phyloP scores from a whole-genome alignment of 2,888 invertebrate species.

The Aethes cnicana region DNA sequence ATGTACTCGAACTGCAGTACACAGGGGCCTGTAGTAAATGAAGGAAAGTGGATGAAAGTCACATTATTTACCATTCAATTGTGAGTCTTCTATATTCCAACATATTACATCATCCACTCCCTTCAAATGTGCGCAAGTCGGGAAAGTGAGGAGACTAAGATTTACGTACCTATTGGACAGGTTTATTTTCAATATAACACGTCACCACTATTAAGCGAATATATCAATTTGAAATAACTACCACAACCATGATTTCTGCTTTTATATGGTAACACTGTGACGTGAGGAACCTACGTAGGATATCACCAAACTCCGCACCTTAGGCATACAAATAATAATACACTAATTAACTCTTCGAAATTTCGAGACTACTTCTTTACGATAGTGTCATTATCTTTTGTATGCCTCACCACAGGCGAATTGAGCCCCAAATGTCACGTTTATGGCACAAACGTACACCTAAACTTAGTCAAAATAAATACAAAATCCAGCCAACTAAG shows the following conservation, averaged over 20 bases:
- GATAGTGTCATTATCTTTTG: too few relatives aligned
- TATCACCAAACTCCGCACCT: conserved; percentile 49
- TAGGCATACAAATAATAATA: too few relatives aligned
- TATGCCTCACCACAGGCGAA: conserved; percentile 47
- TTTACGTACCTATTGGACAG: conserved; percentile 40
- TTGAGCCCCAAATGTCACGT: conserved; percentile 43
- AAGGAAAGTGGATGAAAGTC: too few relatives aligned
- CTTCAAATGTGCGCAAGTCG: conserved; percentile 44
- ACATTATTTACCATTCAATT: too few relatives aligned
- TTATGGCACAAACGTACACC: conserved; percentile 54
- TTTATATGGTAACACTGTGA: conserved; percentile 65
- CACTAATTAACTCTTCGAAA: too few relatives aligned
- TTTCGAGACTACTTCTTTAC: too few relatives aligned
- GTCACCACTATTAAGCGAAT: conserved; percentile 67
- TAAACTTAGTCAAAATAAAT: conserved; percentile 49
- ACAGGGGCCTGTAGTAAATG: conserved; percentile 43
- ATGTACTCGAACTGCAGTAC: conserved; percentile 36
- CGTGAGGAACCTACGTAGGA: conserved; percentile 51
- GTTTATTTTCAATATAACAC: conserved; percentile 48
- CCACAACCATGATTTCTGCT: conserved; percentile 79
- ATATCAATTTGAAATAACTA: conserved; percentile 79
- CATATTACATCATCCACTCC: too few relatives aligned
- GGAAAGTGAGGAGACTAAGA: conserved; percentile 36
- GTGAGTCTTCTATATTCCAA: too few relatives aligned
- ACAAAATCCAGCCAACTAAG: conserved; percentile 73